A percentile compares a stretch with the other conserved stretches of the same genome.
Conservation (phyloP, 2,888 invertebrate genomes). For the Athrips mouffetella region DNA sequence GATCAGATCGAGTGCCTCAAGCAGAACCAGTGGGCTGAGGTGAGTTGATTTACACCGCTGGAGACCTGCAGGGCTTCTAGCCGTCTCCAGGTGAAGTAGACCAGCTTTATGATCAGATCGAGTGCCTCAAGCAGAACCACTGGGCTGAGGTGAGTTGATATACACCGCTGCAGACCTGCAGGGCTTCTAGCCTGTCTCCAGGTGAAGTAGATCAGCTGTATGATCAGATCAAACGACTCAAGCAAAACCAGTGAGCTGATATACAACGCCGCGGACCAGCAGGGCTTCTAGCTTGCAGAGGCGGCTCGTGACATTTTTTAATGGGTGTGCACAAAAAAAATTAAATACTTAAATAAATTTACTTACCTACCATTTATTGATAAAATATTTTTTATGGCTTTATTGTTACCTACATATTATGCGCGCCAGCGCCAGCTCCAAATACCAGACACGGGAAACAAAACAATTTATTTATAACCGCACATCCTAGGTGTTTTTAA, state of each 20-base stretch:
- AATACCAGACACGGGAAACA: too few relatives aligned
- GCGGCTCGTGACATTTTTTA: too few relatives aligned
- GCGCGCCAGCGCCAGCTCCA: too few relatives aligned
- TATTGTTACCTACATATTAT: too few relatives aligned
- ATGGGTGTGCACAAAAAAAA: too few relatives aligned
- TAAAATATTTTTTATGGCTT: too few relatives aligned
- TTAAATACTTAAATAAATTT: too few relatives aligned
- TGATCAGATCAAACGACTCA: slow-evolving; percentile 81
- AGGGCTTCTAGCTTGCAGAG: slow-evolving; percentile 91
- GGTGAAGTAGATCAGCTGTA: slow-evolving; percentile 90
- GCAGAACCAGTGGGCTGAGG: slow-evolving; percentile 83
- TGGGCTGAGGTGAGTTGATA: slow-evolving; percentile 81
- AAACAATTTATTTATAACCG: too few relatives aligned
- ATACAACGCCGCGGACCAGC: slow-evolving; percentile 88
- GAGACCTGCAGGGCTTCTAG: slow-evolving; percentile 98
- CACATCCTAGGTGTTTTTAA: too few relatives aligned
- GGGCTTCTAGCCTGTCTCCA: slow-evolving; percentile 96
- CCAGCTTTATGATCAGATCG: slow-evolving; percentile 85
- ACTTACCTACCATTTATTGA: background rate
- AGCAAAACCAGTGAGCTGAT: slow-evolving; percentile 75
- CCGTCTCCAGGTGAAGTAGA: slow-evolving; percentile 92
- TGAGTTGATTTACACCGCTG: slow-evolving; percentile 78
- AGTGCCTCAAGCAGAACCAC: slow-evolving; percentile 78
- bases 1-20: slow-evolving; percentile 81
- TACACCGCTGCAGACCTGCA: slow-evolving; percentile 90